Evolutionary conservation across 2,797 vertebrate species (phyloP), one percentile per base, ranked within the genome.

Genomic region (Coregonus sp.): DNA sequence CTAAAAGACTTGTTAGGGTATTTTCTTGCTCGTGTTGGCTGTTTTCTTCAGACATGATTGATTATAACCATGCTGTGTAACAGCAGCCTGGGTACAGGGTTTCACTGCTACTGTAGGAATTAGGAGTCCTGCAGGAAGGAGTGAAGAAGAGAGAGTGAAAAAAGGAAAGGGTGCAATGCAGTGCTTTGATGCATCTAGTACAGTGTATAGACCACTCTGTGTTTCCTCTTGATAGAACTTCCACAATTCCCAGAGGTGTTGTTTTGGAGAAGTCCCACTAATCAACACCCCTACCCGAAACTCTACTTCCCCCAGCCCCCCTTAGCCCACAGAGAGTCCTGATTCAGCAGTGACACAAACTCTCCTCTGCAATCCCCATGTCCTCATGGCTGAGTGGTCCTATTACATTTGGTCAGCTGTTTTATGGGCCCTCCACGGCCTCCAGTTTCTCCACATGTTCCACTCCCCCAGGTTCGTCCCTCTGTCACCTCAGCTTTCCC

Each of bases 31-130:
- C 71, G 75, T 68, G 78, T 31, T 40, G 76, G 69, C 52, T 6
- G 68, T 18, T 75, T 80, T 70, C 73, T 76, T 35, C 68, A 12
- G 52, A 3, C 35, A n/a, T 86, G 88, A 89, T 77, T 84, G 86
- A 90, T 88, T 75, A 75, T 70, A 61, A 7, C 33, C 40, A 66
- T 69, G 74, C 54, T 82, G 76, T 75, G 74, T 50, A 75, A 67
- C 78, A 77, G 76, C 40, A 47, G 40, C 11, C 40, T 47, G 65
- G 77, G 75, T 69, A 80, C 82, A 77, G 78, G 50, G 77, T 47
- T 47, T 25, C 25, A 33, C 31, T 33, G 31, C 31, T 33, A 33
- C 31, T 33, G 31, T 2, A 33, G 2, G 31, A 33, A 33, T 33
- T 33, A 33, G 31, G 31, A 3, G 31, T 33, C 31, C 25, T 25